phyloP scores from a whole-genome alignment of 2,888 invertebrate species.

The Acanthosepion lycidas region DNA sequence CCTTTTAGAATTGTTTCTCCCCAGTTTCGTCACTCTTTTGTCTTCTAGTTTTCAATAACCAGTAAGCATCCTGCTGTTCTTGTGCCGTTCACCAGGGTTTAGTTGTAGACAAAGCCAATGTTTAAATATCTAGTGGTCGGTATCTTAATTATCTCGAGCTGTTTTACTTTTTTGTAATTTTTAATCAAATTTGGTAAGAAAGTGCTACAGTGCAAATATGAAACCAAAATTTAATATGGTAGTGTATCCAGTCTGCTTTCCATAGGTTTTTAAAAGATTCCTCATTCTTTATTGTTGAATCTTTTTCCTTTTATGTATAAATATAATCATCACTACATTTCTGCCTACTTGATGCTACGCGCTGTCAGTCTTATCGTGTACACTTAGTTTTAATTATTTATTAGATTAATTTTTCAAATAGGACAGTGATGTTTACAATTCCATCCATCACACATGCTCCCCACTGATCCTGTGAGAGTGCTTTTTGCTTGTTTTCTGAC shows the following conservation, averaged over 20 bases:
- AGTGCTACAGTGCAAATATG: not conserved
- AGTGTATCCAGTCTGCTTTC: not conserved
- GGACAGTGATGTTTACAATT: too few relatives aligned
- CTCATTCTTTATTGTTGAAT: not conserved
- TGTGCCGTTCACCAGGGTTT: not conserved
- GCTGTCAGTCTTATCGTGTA: not conserved
- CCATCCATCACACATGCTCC: not conserved
- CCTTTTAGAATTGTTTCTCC: conserved; percentile 42
- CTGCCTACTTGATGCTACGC: not conserved
- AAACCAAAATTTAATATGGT: not conserved
- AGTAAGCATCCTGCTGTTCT: not conserved
- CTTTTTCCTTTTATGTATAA: not conserved
- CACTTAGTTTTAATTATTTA: too few relatives aligned
- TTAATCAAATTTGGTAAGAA: not conserved
- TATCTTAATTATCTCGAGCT: too few relatives aligned
- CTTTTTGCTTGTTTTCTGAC: not conserved
- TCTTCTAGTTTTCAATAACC: not conserved
- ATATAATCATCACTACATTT: too few relatives aligned
- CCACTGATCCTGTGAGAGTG: not conserved
- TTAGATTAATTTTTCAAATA: too few relatives aligned
- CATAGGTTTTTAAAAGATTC: not conserved
- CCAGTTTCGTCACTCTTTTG: not conserved
- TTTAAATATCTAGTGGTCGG: too few relatives aligned
- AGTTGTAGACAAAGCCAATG: not conserved
- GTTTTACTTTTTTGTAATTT: not conserved